Conservation (phyloP, 2,113 vertebrate species). For the Hippoglossus stenolepis region DNA sequence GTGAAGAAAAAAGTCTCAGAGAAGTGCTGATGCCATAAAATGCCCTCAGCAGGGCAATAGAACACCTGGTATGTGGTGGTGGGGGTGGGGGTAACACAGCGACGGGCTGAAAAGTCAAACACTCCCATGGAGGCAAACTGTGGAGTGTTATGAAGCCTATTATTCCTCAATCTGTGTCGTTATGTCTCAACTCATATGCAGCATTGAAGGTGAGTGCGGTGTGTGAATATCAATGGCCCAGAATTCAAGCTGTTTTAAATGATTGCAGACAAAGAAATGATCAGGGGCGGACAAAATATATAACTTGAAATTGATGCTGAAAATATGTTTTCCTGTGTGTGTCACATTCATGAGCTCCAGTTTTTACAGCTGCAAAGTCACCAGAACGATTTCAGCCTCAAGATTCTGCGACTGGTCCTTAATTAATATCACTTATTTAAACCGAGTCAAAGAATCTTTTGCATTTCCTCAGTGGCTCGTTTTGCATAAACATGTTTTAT, state of each 20-base stretch:
- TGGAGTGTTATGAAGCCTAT: slow-evolving; percentile 17
- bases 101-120: slow-evolving; percentile 41
- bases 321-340: not conserved
- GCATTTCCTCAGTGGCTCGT: not conserved
- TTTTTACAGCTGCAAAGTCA: not conserved
- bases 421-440: not conserved
- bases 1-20: slow-evolving; percentile 10
- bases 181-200: slow-evolving; percentile 10
- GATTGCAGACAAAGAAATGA: no score
- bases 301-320: not conserved
- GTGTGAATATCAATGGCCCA: not conserved
- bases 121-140: slow-evolving; percentile 43
- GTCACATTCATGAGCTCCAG: not conserved
- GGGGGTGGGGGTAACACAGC: slow-evolving; percentile 2
- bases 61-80: slow-evolving; percentile 38
- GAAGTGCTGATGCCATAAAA: slow-evolving; percentile 47
- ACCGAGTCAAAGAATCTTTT: not conserved
- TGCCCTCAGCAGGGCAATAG: slow-evolving; percentile 25
- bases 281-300: no score
- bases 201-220: not conserved
- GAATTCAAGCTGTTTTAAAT: not conserved
- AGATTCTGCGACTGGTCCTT: not conserved
- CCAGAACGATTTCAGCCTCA: not conserved
- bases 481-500: slow-evolving; percentile 13
- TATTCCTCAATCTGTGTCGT: slow-evolving; percentile 4